These are phyloP conservation scores for Mamestra configurata DNA, from an alignment of 1,140 invertebrate genomes.

Conservation along the genomic window DNA sequence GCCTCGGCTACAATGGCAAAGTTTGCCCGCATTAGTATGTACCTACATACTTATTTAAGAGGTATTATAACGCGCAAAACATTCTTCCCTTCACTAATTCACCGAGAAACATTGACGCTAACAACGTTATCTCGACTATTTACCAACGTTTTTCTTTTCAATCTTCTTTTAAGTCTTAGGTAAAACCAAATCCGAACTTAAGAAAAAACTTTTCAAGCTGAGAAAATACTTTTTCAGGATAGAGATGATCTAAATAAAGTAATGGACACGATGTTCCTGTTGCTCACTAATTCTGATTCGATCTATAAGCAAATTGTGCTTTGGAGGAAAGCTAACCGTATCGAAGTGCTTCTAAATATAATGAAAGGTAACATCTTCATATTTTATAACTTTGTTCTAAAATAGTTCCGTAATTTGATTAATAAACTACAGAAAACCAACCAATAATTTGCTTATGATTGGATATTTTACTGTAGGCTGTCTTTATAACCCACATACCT, in stretches of 20 bases:
- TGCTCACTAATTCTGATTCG: conserved; percentile 71
- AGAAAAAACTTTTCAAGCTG: not conserved
- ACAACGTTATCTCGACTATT: not conserved
- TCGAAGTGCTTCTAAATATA: conserved; percentile 67
- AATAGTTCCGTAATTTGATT: not conserved
- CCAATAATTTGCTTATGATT: not conserved
- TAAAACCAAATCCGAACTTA: not conserved
- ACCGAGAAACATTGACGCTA: not conserved
- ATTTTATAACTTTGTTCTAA: conserved; percentile 14
- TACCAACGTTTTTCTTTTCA: not conserved
- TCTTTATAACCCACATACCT: too few species aligned
- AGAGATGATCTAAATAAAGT: conserved; percentile 68
- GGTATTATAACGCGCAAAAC: too few species aligned
- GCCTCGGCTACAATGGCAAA: too few species aligned
- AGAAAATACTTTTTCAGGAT: conserved; percentile 60
- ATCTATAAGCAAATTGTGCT: conserved; percentile 74
- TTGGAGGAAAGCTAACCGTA: conserved; percentile 61
- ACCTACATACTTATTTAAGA: too few species aligned
- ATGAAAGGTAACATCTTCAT: conserved; percentile 66
- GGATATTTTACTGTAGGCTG: not conserved
- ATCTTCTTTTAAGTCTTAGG: not conserved
- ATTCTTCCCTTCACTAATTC: too few species aligned
- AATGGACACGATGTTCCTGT: conserved; percentile 76
- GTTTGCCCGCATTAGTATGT: too few species aligned
- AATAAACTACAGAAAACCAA: not conserved